A percentile compares a stretch with the other conserved stretches of the same genome.
Conservation (phyloP, 2,797 vertebrate genomes). For the Geotrypetes seraphini region DNA sequence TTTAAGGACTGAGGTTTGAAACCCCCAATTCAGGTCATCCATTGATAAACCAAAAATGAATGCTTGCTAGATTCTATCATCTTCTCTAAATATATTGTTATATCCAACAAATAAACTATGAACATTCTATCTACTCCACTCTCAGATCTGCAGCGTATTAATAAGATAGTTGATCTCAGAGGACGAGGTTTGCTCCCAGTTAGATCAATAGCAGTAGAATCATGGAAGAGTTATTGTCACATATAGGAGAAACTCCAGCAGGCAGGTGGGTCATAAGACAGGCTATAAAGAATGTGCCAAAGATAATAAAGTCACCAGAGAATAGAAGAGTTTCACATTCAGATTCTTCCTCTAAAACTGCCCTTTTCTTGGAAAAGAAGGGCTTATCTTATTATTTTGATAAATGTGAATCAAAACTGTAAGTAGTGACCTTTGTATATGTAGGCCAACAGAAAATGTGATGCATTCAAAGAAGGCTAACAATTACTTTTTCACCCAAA, state of each 20-base stretch:
- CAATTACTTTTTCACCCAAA: background rate
- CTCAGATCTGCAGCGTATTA: background rate
- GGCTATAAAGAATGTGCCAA: conserved; percentile 7
- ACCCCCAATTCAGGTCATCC: too few relatives aligned
- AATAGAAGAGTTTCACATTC: background rate
- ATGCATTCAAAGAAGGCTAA: background rate
- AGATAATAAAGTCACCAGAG: conserved; percentile 28
- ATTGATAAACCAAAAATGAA: too few relatives aligned
- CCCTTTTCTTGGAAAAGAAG: conserved; percentile 8
- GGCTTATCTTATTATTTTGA: background rate
- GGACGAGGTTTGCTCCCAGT: conserved; percentile 28
- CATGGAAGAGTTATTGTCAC: conserved; percentile 15
- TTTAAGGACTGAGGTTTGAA: too few relatives aligned
- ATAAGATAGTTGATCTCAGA: conserved; percentile 10
- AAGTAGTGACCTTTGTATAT: background rate
- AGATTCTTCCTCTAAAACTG: conserved; percentile 8
- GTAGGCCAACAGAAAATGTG: background rate
- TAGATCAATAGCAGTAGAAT: conserved; percentile 10
- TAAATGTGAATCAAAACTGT: background rate
- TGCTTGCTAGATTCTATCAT: too few relatives aligned
- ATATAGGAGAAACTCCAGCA: conserved; percentile 22
- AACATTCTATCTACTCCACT: background rate
- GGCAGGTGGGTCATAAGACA: conserved; percentile 25
- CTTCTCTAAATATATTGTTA: too few relatives aligned
- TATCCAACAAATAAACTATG: too few relatives aligned